phyloP scores from a whole-genome alignment of 2,888 invertebrate genomes.

The Drosophila seclusa region DNA sequence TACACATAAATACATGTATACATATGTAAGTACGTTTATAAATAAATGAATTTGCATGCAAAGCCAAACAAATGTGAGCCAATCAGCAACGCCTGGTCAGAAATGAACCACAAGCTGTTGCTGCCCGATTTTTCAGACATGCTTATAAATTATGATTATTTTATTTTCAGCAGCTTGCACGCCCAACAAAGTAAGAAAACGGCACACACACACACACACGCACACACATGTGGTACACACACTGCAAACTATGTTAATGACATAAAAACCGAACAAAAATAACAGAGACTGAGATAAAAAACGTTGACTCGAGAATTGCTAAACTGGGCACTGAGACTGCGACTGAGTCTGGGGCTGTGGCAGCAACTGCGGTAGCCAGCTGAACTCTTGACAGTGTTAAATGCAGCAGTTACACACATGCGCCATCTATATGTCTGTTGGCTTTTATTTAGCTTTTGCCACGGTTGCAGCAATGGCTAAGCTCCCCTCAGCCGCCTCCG shows the following conservation, averaged over 20 bases:
- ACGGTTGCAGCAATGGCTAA: constrained; percentile 16
- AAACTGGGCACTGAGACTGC: constrained; percentile 41
- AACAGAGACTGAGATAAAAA: constrained; percentile 48
- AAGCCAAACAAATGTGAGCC: constrained; percentile 67
- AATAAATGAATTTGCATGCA: constrained; percentile 39
- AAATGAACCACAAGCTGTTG: constrained; percentile 30
- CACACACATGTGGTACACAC: constrained; percentile 13
- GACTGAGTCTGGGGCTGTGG: constrained; percentile 15
- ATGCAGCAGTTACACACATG: constrained; percentile 76
- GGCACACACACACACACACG: constrained; percentile 15
- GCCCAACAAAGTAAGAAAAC: constrained; percentile 41
- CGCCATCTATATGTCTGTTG: constrained; percentile 34
- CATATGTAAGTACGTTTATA: constrained; percentile 9
- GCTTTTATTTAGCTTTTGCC: constrained; percentile 20
- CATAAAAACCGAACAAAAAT: constrained; percentile 64
- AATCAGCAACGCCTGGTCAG: constrained; percentile 46
- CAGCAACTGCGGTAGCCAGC: constrained; percentile 34
- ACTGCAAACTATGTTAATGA: constrained; percentile 77
- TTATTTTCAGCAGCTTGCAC: constrained; percentile 69
- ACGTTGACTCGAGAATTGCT: constrained; percentile 29
- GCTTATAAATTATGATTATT: constrained; percentile 72
- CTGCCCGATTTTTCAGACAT: constrained; percentile 61
- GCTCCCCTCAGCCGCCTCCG: constrained; percentile 7
- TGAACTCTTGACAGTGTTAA: constrained; percentile 78
- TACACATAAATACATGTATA: not conserved